Evolutionary conservation across 2,797 vertebrate species (phyloP).

Genomic region (Eulemur mongoz): DNA sequence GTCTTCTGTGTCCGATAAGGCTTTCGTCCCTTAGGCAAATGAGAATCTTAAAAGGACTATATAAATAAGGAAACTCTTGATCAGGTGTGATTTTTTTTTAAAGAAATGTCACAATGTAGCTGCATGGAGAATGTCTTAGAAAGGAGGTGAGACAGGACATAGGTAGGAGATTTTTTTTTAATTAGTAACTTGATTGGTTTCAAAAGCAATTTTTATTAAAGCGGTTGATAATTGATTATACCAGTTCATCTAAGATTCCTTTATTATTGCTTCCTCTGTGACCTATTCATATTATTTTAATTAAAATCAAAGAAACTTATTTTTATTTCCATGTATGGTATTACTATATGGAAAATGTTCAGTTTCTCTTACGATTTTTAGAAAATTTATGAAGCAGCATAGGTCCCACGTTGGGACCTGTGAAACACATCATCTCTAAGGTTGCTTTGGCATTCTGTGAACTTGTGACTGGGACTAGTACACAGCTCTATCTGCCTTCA

Average conservation of each 20-base stretch:
- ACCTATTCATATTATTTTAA: neutral
- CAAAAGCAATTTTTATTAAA: neutral
- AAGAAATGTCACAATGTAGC: neutral
- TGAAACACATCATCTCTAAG: neutral
- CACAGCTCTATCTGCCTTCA: neutral
- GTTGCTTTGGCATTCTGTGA: neutral
- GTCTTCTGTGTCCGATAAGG: neutral
- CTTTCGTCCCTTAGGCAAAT: neutral
- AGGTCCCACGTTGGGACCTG: neutral
- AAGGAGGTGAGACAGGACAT: neutral
- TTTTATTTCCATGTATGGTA: neutral
- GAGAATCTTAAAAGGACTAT: neutral
- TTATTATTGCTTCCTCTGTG: neutral
- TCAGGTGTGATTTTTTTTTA: neutral
- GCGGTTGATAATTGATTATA: neutral
- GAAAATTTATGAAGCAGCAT: neutral
- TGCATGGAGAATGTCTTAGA: neutral
- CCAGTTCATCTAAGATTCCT: neutral
- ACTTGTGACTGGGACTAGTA: neutral
- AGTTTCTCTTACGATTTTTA: neutral
- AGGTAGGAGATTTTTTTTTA: neutral
- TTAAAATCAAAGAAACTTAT: neutral
- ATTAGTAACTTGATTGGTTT: conserved; percentile 1
- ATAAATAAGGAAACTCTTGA: neutral
- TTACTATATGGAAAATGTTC: neutral